Conservation (phyloP, 2,888 invertebrate species). For the Meandrusa payeni region DNA sequence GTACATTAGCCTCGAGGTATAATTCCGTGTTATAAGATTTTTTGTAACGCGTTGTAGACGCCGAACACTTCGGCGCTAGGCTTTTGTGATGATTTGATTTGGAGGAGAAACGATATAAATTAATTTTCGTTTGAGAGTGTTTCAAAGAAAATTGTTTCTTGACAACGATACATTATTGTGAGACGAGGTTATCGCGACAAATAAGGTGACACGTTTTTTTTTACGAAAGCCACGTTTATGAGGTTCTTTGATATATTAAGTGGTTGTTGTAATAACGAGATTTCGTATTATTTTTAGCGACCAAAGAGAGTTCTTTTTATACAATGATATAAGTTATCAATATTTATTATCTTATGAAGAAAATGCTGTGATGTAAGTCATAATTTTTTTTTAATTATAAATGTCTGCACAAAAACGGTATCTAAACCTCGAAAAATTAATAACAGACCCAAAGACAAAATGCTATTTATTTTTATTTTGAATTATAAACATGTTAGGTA, state of each 20-base stretch:
- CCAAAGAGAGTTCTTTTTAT: no score
- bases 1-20: conserved; percentile 20
- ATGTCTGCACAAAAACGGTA: no score
- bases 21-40: conserved; percentile 31
- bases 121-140: conserved; percentile 50
- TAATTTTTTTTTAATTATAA: no score
- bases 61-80: conserved; percentile 40
- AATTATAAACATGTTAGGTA: no score
- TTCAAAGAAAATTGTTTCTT: conserved; percentile 53
- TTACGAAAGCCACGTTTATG: conserved; percentile 21
- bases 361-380: no score
- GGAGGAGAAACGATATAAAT: conserved; percentile 48
- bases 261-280: conserved; percentile 1
- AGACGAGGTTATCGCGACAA: conserved; percentile 30
- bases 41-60: conserved; percentile 54
- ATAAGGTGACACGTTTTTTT: conserved; percentile 20
- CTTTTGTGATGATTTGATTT: conserved; percentile 55
- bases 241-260: conserved; percentile 8
- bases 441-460: no score
- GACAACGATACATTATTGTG: conserved; percentile 46
- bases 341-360: no score
- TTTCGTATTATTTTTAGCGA: no score
- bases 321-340: no score
- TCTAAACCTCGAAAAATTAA: no score
- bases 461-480: no score